Percentiles rank a stretch among this genome's conserved stretches.
These are phyloP conservation scores for Metopolophium dirhodum DNA, from an alignment of 1,140 invertebrate species.

Conservation along the genomic window DNA sequence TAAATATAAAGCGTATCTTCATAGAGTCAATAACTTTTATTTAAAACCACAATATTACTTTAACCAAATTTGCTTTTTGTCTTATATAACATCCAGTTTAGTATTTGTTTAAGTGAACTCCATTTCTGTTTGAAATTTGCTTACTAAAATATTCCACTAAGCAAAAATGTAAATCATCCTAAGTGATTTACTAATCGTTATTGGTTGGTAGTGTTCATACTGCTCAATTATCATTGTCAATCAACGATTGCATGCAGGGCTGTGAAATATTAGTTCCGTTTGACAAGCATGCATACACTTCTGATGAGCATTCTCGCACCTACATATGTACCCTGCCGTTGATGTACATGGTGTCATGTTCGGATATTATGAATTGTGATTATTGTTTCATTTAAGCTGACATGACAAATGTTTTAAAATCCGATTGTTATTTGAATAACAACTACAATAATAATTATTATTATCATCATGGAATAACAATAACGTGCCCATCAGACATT, in stretches of 20 bases:
- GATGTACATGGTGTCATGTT: not conserved
- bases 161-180: not conserved
- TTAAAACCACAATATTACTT: not conserved
- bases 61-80: not conserved
- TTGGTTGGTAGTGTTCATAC: not conserved
- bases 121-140: not conserved
- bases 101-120: not conserved
- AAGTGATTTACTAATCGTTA: not conserved
- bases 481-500: not conserved
- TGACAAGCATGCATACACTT: not conserved
- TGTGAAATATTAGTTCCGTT: not conserved
- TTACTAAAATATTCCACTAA: not conserved
- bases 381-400: slow-evolving; percentile 17
- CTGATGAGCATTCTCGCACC: not conserved
- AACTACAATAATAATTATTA: not conserved
- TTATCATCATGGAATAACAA: not conserved
- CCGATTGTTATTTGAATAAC: not conserved
- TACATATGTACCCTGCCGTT: not conserved
- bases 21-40: not conserved
- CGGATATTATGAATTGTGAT: slow-evolving; percentile 12
- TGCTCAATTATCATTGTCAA: not conserved
- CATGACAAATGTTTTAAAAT: slow-evolving; percentile 10
- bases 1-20: not conserved
- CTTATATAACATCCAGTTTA: not conserved
- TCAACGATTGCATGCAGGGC: not conserved